Evolutionary conservation across 1,140 invertebrate genomes (phyloP), one percentile per base, ranked within the genome.

Genomic region (Drosophila virilis): DNA sequence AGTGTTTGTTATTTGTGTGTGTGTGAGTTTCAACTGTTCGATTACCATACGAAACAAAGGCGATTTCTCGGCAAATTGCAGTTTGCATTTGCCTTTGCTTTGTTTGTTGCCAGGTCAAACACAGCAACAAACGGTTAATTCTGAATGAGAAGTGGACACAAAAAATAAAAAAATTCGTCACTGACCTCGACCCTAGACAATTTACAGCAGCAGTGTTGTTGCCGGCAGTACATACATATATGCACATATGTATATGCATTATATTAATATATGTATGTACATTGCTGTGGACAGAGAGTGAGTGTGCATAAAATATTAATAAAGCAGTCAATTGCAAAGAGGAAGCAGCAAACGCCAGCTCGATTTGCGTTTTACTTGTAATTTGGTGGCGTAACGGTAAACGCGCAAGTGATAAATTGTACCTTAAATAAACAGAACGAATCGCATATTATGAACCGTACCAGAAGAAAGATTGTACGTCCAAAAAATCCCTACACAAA

Each of bases 401-500:
- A 72, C 38, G 57, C n/a, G 43, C 33, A 28, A 74, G 52, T 74
- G 67, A 74, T 64, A 66, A 6, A 61, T 55, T 40, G 17, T 69
- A 22, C 48, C 64, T 55, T 45, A 45, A 50, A 38, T 28, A 8
- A 46, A 50, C 8, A 43, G 46, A 40, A 60, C 51, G 35, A 55
- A 35, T n/a, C 40, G 37, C 6, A 74, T 69, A 78, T 54, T 64
- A 92, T 92, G 91, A 92, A 92, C 77, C 89, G 91, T 50, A 92
- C 88, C 55, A 78, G 89, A 73, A 90, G 77, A 62, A 91, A 91
- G 52, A 52, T 88, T 17, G 77, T 83, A 46, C 85, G 85, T 37
- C 90, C 88, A 75, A 88, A 88, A 73, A 92, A 91, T 82, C 88
- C 91, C 33, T 91, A 77, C 59, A 64, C 76, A 62, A 79, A 55